phyloP scores from a whole-genome alignment of 2,113 vertebrate genomes.

The Trinectes maculatus region DNA sequence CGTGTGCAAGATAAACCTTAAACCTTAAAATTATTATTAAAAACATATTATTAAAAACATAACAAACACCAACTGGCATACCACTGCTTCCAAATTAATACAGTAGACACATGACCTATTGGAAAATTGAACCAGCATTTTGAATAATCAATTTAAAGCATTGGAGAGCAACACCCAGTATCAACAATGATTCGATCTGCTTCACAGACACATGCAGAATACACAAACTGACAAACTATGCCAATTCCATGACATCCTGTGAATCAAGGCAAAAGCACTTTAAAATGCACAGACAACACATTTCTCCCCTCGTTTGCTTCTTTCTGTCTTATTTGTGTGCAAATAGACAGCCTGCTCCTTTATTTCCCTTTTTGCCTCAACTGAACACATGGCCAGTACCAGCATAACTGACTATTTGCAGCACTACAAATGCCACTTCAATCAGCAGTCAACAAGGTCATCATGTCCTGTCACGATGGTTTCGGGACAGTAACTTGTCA shows the following conservation, averaged over 20 bases:
- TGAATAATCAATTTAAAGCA: slow-evolving; percentile 24
- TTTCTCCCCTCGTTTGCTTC: background rate
- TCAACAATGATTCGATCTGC: slow-evolving; percentile 9
- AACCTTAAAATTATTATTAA: slow-evolving; percentile 5
- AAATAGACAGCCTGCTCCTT: slow-evolving; percentile 5
- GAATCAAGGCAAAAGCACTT: too few relatives aligned
- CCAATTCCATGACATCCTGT: slow-evolving; percentile 1
- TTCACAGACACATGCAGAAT: slow-evolving; percentile 1
- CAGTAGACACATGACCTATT: slow-evolving; percentile 33
- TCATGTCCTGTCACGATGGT: background rate
- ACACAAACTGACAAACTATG: slow-evolving; percentile 25
- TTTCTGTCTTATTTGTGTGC: slow-evolving; percentile 1
- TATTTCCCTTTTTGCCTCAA: background rate
- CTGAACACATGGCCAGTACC: background rate
- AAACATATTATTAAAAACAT: background rate
- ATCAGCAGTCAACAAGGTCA: slow-evolving; percentile 30
- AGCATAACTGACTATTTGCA: slow-evolving; percentile 30
- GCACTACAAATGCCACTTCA: slow-evolving; percentile 26
- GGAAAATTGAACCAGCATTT: slow-evolving; percentile 40
- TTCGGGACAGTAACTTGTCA: slow-evolving; percentile 14
- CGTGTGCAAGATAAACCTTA: slow-evolving; percentile 3
- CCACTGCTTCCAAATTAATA: background rate
- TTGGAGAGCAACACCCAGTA: slow-evolving; percentile 15
- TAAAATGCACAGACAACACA: background rate
- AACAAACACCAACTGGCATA: background rate